Conservation (phyloP, 2,888 invertebrate species). For the Pterostichus madidus region DNA sequence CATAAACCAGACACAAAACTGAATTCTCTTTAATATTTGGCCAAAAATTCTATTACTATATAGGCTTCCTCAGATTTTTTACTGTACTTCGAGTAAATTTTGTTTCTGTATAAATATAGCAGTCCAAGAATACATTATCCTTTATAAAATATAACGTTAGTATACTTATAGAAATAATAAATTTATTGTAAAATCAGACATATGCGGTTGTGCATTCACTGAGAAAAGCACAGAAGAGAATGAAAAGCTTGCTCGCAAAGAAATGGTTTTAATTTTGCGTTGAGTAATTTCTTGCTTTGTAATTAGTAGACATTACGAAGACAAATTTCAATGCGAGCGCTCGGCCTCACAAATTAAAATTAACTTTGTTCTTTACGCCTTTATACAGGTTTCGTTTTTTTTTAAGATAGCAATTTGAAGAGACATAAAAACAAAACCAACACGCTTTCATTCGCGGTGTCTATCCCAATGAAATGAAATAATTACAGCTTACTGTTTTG, state of each 20-base stretch:
- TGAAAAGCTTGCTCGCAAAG: constrained; percentile 23
- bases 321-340: constrained; percentile 39
- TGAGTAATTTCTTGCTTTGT: constrained; percentile 52
- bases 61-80: too few relatives aligned
- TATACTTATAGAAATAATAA: too few relatives aligned
- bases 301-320: constrained; percentile 54
- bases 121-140: too few relatives aligned
- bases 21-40: too few relatives aligned
- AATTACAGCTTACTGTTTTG: not conserved
- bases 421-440: constrained; percentile 1
- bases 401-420: constrained; percentile 17
- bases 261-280: constrained; percentile 44
- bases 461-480: not conserved
- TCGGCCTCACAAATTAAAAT: constrained; percentile 31
- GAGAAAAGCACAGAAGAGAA: not conserved
- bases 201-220: not conserved
- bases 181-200: too few relatives aligned
- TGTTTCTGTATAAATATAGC: too few relatives aligned
- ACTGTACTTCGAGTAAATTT: too few relatives aligned
- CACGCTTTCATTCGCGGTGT: not conserved
- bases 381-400: constrained; percentile 34
- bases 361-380: constrained; percentile 44
- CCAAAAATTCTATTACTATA: too few relatives aligned
- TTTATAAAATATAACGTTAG: too few relatives aligned
- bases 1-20: too few relatives aligned